Conservation (phyloP, 2,888 invertebrate species). For the Hypomecis atomaria region DNA sequence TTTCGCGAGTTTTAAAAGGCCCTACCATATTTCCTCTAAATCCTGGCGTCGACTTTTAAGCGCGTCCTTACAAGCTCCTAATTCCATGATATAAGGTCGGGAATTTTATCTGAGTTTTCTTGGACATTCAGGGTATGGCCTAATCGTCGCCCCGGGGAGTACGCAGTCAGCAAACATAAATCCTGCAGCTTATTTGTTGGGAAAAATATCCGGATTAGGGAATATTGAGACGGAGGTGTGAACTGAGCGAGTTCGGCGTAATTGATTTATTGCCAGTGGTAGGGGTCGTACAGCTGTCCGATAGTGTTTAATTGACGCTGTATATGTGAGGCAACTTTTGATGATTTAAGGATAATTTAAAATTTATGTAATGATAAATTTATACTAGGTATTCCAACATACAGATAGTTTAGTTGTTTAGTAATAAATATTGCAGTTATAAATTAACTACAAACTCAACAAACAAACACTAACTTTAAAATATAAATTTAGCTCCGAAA, state of each 20-base stretch:
- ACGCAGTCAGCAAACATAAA: constrained; percentile 54
- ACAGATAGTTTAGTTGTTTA: too few relatives aligned
- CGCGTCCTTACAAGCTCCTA: constrained; percentile 48
- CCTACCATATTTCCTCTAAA: constrained; percentile 41
- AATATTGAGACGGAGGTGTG: constrained; percentile 36
- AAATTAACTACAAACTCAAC: too few relatives aligned
- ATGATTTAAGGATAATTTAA: neutral
- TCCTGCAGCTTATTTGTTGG: constrained; percentile 62
- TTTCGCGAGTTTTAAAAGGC: constrained; percentile 34
- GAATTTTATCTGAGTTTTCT: constrained; percentile 51
- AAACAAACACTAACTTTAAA: too few relatives aligned
- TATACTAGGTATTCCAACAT: too few relatives aligned
- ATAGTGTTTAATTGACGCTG: neutral
- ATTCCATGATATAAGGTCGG: constrained; percentile 60
- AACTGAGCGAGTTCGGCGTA: constrained; percentile 36
- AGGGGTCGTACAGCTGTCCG: constrained; percentile 21
- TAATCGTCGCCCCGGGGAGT: constrained; percentile 42
- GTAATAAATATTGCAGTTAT: too few relatives aligned
- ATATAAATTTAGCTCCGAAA: too few relatives aligned
- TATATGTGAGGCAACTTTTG: neutral
- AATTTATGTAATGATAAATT: too few relatives aligned
- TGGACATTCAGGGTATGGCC: constrained; percentile 34
- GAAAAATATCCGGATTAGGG: constrained; percentile 52
- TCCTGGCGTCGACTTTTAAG: constrained; percentile 42
- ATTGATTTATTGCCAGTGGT: constrained; percentile 51